Evolutionary conservation across 2,888 invertebrate species (phyloP), one percentile per base, ranked within the genome.

Genomic region (Drosophila anomalata): DNA sequence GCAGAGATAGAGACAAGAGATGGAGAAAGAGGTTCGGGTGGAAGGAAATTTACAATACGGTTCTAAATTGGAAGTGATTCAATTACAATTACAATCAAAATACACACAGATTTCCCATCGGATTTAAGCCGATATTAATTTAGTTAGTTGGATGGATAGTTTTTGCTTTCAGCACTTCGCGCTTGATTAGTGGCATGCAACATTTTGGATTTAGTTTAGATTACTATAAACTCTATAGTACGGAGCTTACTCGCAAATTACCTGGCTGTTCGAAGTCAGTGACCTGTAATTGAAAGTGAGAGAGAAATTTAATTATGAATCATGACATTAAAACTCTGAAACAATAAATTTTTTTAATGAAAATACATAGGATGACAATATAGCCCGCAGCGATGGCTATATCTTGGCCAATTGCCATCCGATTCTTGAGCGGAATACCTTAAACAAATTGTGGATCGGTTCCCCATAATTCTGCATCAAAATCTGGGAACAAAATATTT

Each of bases 101-200:
- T 41, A 48, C 29, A 62, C 41, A 62, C 60, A 48, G 22, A 61
- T 47, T 29, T 22, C 14, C 33, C 29, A 60, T 20, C 26, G 22
- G 48, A 26, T 50, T 33, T 20, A 60, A 58, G 41, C 17, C 44
- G 22, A 61, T 52, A 47, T 41, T 39, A 53, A 39, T 39, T 31
- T 20, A 14, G 29, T 60, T 31, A 11, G n/a, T 24, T 58, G 14
- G 54, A 36, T 17, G 29, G 54, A 42, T 29, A 41, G 12, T 39
- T 54, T 24, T 29, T n/a, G 52, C 22, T 31, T 58, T 48, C 26
- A 61, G 41, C 61, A 61, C 47, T 41, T 62, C 17, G 8, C 24
- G 48, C 41, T 29, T 51, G 17, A 51, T 44, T 56, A 46, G n/a
- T 54, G 66, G 57, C 67, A 67, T 67, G 67, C 67, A 67, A 44